Base-by-base conservation (phyloP, 2,113 vertebrate genomes). In the Cephalophus harveyi region DNA sequence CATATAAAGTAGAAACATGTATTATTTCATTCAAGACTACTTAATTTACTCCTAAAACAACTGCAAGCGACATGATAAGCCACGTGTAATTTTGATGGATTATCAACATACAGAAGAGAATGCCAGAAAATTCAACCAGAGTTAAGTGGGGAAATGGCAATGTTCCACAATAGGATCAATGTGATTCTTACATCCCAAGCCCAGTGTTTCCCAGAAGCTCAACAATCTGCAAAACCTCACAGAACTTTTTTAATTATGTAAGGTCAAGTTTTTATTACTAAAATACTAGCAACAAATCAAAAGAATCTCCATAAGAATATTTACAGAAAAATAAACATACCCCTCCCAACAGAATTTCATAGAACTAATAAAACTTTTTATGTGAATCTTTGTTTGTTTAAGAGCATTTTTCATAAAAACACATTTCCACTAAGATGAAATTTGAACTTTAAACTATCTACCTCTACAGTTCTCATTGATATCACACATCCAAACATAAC, bases 1-100 rank as follows among this genome's bases (percentile, higher is more conserved):
- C 74, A 17, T 12, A 46, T 64, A 76, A 94, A 96, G 81, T 54
- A 50, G 71, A 97, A 92, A 86, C 85, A 93, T 5, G 23, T 85
- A 62, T 79, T 85, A 89, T 67, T 96, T 93, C 89, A 96, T 62
- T 89, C 79, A 88, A 19, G 52, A 84, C 40, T 60, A 87, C 50
- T 93, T 97, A 87, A 94, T 92, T 60, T 95, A 87, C 59, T 95
- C 57, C 89, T 85, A 97, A 97, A 97, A 96, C 86, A 97, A 97
- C 0, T 48, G 27, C 74, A 91, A 95, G 71, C 89, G 93, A 79
- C 85, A 95, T 74, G 95, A 94, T 91, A 95, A 94, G 52, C 87
- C 89, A 79, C 30, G 48, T 54, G 27, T 83, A 74, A 87, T 87
- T 94, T 59, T 97, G 87, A 85, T 91, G 82, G 93, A 94, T 96